Evolutionary conservation across 2,797 vertebrate species (phyloP), one percentile per base, ranked within the genome.

Genomic region (Manis javanica): DNA sequence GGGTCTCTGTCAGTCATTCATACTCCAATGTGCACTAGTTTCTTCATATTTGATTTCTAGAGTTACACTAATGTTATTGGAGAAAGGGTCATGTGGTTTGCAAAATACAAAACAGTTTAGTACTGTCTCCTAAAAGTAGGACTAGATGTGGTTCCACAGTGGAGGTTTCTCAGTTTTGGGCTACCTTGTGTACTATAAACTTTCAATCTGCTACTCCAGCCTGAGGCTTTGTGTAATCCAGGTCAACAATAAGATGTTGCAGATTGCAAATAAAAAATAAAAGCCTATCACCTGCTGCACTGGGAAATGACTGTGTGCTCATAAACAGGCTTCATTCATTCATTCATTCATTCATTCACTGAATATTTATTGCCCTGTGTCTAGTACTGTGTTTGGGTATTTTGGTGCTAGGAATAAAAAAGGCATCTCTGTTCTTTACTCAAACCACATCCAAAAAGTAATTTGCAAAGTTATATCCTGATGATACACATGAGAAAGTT

Each of bases 201-300:
- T 78, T 93, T 75, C 51, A 23, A 2, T 19, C 71, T 49, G 23
- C 57, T 66, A 1, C 3, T 55, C n/a, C 53, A 46, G 55, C 53
- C 55, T n/a, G n/a, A 3, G 23, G 81, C 49, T 74, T 53, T 34
- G 31, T 42, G 39, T 15, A 18, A 16, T 34, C 15, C 57, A 29
- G 18, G 9, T 39, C 64, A 6, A 4, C 18, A 39, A 2, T 18
- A 9, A 51, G n/a, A 86, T 34, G 15, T 13, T 29, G 39, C 29
- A 34, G 42, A 21, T 55, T 1, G 14, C 29, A 24, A 5, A 2
- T 64, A 29, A n/a, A 34, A 66, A 57, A 53, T 29, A 91, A 83
- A 39, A 46, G 31, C 3, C 0, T 0, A 14, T 64, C 21, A 6
- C 46, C 1, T 1, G 9, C 6, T 42, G 1, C 0, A 1, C 68